Base-by-base conservation (phyloP, 2,888 invertebrate genomes). In the Germaria angustata region DNA sequence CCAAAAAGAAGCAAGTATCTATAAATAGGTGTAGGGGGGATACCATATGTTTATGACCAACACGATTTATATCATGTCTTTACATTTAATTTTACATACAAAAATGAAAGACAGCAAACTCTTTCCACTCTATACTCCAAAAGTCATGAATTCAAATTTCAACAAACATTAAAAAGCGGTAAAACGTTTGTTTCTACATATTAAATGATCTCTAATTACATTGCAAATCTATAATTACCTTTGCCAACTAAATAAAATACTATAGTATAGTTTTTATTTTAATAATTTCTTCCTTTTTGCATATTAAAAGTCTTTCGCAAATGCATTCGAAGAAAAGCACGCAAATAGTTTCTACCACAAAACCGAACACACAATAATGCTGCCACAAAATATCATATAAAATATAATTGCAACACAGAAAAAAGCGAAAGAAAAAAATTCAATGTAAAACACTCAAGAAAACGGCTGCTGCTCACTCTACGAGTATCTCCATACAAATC, bases 241-340 rank as follows among this genome's bases (percentile, higher is more conserved):
- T 17, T 20, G 13, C n/a, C 13, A 28, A 39, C 46, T 17, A 51
- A 36, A 57, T 46, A 13, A 44, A 51, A 53, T 44, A 15, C 34
- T 63, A 28, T 22, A 68, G 53, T 69, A 28, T 32, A 61, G 53
- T 17, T 55, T 76, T 66, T 32, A 53, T 61, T 63, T 63, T 57
- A 66, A 68, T 73, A 68, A 80, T 80, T 80, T 80, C 79, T 80
- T 73, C 79, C 72, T 80, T 73, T 73, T 28, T 55, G 63, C 61
- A 71, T 28, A 46, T 63, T 46, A 63, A n/a, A n/a, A 78, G 46
- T 28, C n/a, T 53, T 28, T 22, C 4, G 22, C 53, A 69, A 63
- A 49, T 77, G 59, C 44, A 68, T 72, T 59, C 66, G 79, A 46
- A 59, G 20, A 66, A 36, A 59, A 80, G 44, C 72, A 80, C 59